Evolutionary conservation across 2,888 invertebrate species (phyloP).

Genomic region (Ctena decussata): DNA sequence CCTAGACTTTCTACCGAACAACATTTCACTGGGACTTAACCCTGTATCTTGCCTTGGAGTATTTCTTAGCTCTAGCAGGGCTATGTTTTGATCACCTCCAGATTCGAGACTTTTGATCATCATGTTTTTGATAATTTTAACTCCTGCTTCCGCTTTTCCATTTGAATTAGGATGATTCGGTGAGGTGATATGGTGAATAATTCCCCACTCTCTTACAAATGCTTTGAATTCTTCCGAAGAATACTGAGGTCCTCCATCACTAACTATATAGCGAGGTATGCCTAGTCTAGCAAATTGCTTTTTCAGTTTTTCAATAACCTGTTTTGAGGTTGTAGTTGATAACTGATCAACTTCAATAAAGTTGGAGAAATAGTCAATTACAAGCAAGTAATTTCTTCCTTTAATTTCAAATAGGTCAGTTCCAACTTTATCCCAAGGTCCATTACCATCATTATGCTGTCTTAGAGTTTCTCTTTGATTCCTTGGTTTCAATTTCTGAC

Average conservation of each 20-base stretch:
- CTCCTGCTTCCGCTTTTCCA: conserved; percentile 56
- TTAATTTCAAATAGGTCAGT: conserved; percentile 43
- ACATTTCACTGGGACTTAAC: conserved; percentile 51
- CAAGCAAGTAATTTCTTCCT: conserved; percentile 41
- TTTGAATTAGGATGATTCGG: conserved; percentile 53
- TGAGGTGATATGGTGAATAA: conserved; percentile 50
- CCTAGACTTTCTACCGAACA: conserved; percentile 50
- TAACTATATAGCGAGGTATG: conserved; percentile 35
- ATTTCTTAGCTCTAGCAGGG: conserved; percentile 57
- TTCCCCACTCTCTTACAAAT: conserved; percentile 44
- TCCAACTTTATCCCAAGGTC: conserved; percentile 31
- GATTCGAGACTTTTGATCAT: conserved; percentile 44
- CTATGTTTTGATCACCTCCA: conserved; percentile 44
- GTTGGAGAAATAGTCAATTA: conserved; percentile 57
- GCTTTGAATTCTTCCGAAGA: conserved; percentile 32
- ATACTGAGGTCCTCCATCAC: conserved; percentile 55
- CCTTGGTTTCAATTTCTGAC: conserved; percentile 12
- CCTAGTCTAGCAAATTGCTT: conserved; percentile 48
- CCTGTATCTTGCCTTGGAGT: conserved; percentile 56
- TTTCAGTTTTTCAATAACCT: conserved; percentile 48
- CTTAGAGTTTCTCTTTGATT: conserved; percentile 19
- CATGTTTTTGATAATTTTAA: conserved; percentile 50
- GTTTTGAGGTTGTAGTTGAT: conserved; percentile 22
- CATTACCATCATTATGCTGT: conserved; percentile 22
- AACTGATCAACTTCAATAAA: conserved; percentile 52